A percentile compares a stretch with the other conserved stretches of the same genome.
phyloP scores from a whole-genome alignment of 2,797 vertebrate species.

The Falco peregrinus region DNA sequence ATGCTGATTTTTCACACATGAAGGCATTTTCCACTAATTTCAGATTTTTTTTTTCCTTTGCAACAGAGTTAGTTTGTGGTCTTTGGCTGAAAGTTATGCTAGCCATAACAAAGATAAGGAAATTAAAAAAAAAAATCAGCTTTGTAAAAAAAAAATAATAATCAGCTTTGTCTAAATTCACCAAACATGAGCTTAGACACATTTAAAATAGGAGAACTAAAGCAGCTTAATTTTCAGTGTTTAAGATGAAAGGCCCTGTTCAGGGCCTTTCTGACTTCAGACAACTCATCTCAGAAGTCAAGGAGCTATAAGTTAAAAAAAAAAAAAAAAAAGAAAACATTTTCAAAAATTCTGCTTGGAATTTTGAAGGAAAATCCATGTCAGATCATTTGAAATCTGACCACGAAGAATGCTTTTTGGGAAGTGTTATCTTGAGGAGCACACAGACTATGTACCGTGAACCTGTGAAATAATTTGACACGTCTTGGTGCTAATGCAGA shows the following conservation, averaged over 20 bases:
- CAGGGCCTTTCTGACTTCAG: not conserved
- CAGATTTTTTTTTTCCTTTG: not conserved
- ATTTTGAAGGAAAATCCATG: not conserved
- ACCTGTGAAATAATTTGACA: not conserved
- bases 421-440: not conserved
- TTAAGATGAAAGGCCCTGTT: not conserved
- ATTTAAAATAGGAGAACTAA: not conserved
- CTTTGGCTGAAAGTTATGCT: not conserved
- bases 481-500: not conserved
- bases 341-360: not conserved
- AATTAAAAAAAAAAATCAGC: no score
- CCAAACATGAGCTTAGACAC: not conserved
- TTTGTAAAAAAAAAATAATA: no score
- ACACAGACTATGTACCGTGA: not conserved
- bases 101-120: not conserved
- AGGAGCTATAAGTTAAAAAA: no score
- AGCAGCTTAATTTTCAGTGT: not conserved
- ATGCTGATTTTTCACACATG: not conserved
- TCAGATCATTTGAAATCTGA: not conserved
- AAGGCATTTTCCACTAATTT: not conserved
- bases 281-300: no score
- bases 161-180: not conserved
- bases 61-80: not conserved
- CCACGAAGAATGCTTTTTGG: not conserved
- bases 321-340: not conserved